Evolutionary conservation across 2,113 vertebrate genomes (phyloP), one percentile per base, ranked within the genome.

Genomic region (Cynocephalus volans): DNA sequence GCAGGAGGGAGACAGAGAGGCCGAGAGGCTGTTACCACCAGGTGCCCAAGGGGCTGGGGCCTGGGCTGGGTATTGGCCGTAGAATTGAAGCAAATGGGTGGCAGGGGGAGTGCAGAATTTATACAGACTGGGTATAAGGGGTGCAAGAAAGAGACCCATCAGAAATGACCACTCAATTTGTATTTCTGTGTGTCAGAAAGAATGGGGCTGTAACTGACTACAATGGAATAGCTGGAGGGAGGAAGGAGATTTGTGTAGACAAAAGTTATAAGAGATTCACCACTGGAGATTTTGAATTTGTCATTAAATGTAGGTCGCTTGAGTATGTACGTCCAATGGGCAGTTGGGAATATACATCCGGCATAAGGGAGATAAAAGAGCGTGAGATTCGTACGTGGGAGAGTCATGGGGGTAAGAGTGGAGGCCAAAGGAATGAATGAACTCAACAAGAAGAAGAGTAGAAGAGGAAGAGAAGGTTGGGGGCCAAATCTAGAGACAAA

Each of bases 61-160:
- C 6, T 26, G 1, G 14, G 17, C 62, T 65, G 58, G 50, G 31
- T 15, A n/a, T 1, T 7, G 58, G 41, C 76, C 1, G 14, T 1
- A 15, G 64, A 31, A 31, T 0, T 0, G 31, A 58, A 17, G 4
- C 6, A 48, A 76, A 90, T 56, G 15, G 45, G 13, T 8, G 9
- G 21, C 41, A 41, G 28, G 52, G 36, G 12, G 64, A 82, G 36
- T 90, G 73, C 36, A 41, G 41, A 41, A 41, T 41, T 41, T 41
- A 65, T 23, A 41, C 56, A 31, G 56, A 23, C 8, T 13, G 17
- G 15, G 11, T 67, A 26, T 12, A 69, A 41, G 64, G 77, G 23
- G 14, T 21, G 1, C 10, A 52, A 41, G 23, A 50, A 52, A 33
- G 67, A 18, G 54, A 33, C 48, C 4, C 3, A 73, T 0, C 10